Base-by-base conservation (phyloP, 2,113 vertebrate species). In the Oreamnos americanus region DNA sequence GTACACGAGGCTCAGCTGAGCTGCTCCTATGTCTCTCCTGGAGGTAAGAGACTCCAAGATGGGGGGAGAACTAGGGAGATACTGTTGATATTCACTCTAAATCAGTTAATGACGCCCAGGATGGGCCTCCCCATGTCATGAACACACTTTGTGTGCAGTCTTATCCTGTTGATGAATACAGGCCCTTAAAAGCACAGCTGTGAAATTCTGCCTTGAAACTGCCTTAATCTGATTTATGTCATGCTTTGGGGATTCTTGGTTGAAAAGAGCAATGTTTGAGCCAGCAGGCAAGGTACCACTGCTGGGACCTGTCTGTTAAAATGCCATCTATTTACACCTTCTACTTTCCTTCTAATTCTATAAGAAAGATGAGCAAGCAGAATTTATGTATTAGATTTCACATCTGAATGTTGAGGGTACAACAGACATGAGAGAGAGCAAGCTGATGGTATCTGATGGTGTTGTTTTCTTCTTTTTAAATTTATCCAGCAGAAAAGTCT, bases 1-100 rank as follows among this genome's bases (percentile, higher is more conserved):
- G 99, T 99, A 95, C 99, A 99, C 0, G 99, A 99, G 99, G 99
- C 97, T 95, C 99, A 99, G 91, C 99, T 99, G 85, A 99, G 98
- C 95, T 99, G 99, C 90, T 99, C 98, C 87, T 99, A 99, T 85
- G 98, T 99, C 94, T 99, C 98, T 90, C 99, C 99, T 30, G 99
- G 99, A 99, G 99, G 99, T 99, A 99, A 99, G 99, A 87, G 55
- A 76, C 74, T 12, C 81, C 1, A 28, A 47, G 28, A 6, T 4
- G 3, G 51, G 57, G 30, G 45, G 62, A 71, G 79, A 6, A 15
- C 26, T 58, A 91, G 84, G 51, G 83, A 76, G 23, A 15, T 17
- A 33, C 43, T 62, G 81, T 43, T 81, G 62, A 91, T 3, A 12
- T 7, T 87, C 39, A 26, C 33, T 74, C 39, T 39, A 26, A 36